Base-by-base conservation (phyloP, 2,113 vertebrate species). In the Phaetusa simplex region DNA sequence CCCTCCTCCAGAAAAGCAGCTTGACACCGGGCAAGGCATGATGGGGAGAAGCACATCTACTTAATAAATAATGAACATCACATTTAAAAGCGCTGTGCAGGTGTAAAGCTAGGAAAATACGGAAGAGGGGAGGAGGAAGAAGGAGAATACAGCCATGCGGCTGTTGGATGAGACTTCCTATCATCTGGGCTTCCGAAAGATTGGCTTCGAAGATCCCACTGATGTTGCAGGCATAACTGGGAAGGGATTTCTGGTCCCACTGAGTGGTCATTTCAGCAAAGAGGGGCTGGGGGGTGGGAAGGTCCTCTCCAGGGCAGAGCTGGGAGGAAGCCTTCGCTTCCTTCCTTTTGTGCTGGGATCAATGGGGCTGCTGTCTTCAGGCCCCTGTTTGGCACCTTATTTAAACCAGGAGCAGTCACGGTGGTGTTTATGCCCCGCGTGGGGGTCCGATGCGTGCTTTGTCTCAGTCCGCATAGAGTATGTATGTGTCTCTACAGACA, bases 371-470 rank as follows among this genome's bases (percentile, higher is more conserved):
- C 50, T 71, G 36, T 21, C 34, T 49, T 42, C 69, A 78, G 64
- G 21, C 7, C 27, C 27, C n/a, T 4, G 4, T 43, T 49, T 20
- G 58, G 72, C 52, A 27, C 52, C 62, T 70, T 34, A 8, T 61
- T 80, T 21, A 64, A 56, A 38, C 4, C 23, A 58, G 78, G 53
- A 32, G 1, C 36, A 6, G 59, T 32, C 20, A 30, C 1, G 8
- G 65, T 14, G n/a, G 0, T 16, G 23, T 38, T 82, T 36, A 26
- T 0, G 2, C 34, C 59, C 27, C 1, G 3, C 3, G 0, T 2
- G 7, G 66, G 40, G 20, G 11, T 45, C 38, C 0, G 0, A 14
- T 2, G 19, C 4, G 7, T 3, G 1, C 66, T 61, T 15, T 50
- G 20, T 76, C 45, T 76, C 0, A 0, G 64, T 15, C 16, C 0